phyloP scores from a whole-genome alignment of 2,888 invertebrate genomes.

The Tigriopus californicus region DNA sequence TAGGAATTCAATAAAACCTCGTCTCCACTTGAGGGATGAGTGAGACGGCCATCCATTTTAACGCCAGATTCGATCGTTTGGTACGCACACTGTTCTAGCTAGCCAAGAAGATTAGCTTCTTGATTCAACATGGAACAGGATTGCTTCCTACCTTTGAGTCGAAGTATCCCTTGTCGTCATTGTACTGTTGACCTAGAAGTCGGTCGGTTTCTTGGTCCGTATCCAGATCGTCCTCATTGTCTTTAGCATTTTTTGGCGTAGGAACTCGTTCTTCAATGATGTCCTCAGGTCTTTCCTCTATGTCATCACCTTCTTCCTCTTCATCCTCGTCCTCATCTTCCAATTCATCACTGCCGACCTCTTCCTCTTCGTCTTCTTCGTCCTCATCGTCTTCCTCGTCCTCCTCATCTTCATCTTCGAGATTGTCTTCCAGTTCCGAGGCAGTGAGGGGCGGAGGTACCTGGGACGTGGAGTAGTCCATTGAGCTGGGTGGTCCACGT shows the following conservation, averaged over 20 bases:
- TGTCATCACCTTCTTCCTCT: conserved; percentile 27
- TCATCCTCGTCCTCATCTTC: conserved; percentile 29
- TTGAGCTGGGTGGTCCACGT: too few relatives aligned
- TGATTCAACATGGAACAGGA: too few relatives aligned
- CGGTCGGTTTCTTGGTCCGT: conserved; percentile 96
- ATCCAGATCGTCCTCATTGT: conserved; percentile 50
- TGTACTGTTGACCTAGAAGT: conserved; percentile 75
- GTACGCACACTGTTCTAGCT: too few relatives aligned
- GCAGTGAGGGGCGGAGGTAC: too few relatives aligned
- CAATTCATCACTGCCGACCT: conserved; percentile 15
- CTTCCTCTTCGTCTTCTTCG: conserved; percentile 22
- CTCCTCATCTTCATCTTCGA: conserved; percentile 27
- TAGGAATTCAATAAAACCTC: too few relatives aligned
- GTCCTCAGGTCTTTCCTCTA: conserved; percentile 26
- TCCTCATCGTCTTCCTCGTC: conserved; percentile 28
- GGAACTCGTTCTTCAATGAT: conserved; percentile 22
- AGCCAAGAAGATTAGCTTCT: too few relatives aligned
- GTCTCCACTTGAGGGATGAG: not conserved
- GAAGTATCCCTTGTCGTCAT: conserved; percentile 80
- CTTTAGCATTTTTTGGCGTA: conserved; percentile 19
- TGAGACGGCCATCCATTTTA: not conserved
- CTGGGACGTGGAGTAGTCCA: too few relatives aligned
- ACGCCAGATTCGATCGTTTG: too few relatives aligned
- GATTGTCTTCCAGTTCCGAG: too few relatives aligned
- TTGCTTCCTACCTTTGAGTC: conserved; percentile 45